Evolutionary conservation across 1,140 invertebrate species (phyloP).

Genomic region (Orius insidiosus): DNA sequence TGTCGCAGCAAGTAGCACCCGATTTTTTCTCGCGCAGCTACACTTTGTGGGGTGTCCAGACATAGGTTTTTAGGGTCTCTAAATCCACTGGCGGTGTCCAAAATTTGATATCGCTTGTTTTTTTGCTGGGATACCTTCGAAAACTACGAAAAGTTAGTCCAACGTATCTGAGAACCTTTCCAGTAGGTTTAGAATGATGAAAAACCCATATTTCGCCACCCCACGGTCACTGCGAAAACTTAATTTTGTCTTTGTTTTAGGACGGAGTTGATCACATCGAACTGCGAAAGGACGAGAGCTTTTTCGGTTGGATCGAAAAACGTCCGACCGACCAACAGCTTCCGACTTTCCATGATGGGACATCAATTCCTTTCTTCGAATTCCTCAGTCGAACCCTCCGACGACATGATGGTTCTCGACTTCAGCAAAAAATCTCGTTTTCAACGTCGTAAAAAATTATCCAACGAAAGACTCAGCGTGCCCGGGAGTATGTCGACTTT

Average conservation of each 20-base stretch:
- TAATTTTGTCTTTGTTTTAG: constrained; percentile 24
- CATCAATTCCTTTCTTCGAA: constrained; percentile 36
- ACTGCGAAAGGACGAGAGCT: constrained; percentile 34
- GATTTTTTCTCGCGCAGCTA: too few relatives aligned
- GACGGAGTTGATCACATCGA: constrained; percentile 26
- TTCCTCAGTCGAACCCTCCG: constrained; percentile 45
- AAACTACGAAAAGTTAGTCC: too few relatives aligned
- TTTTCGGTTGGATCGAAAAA: constrained; percentile 48
- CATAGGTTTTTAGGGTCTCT: too few relatives aligned
- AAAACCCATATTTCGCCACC: too few relatives aligned
- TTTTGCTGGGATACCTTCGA: too few relatives aligned
- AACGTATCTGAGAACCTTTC: too few relatives aligned
- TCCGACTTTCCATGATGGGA: constrained; percentile 16
- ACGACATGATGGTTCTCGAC: constrained; percentile 65
- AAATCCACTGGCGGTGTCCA: too few relatives aligned
- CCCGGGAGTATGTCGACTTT: constrained; percentile 13
- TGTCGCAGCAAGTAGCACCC: too few relatives aligned
- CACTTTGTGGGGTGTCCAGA: too few relatives aligned
- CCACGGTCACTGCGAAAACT: too few relatives aligned
- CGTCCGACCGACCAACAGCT: constrained; percentile 8
- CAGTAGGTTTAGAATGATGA: too few relatives aligned
- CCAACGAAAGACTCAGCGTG: constrained; percentile 17
- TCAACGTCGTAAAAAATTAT: constrained; percentile 13
- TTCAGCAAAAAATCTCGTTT: constrained; percentile 30
- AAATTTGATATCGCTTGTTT: too few relatives aligned